These are phyloP conservation scores for Molorchus minor DNA, from an alignment of 2,888 invertebrate genomes.

Conservation along the genomic window DNA sequence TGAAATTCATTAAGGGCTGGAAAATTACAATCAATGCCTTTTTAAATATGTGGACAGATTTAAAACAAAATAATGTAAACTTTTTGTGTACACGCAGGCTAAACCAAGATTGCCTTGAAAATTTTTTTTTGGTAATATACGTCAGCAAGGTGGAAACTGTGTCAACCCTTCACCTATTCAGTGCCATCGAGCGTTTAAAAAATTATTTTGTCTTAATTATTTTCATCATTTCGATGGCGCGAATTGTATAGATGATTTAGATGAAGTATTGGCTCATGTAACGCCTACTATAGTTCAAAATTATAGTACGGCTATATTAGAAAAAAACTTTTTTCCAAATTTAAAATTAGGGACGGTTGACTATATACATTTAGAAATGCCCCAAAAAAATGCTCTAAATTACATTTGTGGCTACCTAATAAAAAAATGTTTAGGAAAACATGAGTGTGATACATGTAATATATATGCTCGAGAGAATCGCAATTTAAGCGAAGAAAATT, in stretches of 20 bases:
- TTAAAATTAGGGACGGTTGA: neutral
- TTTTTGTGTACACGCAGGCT: neutral
- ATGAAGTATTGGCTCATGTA: neutral
- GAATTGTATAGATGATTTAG: neutral
- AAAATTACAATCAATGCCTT: neutral
- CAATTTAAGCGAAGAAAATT: neutral
- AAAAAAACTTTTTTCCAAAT: neutral
- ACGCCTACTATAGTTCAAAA: no score
- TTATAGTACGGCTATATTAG: no score
- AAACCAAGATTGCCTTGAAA: neutral
- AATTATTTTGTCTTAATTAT: slow-evolving; percentile 23
- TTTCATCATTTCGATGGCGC: neutral
- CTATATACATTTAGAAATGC: neutral
- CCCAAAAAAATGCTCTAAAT: neutral
- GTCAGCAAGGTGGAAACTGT: slow-evolving; percentile 46
- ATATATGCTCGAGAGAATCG: neutral
- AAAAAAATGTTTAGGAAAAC: neutral
- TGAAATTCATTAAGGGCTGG: neutral
- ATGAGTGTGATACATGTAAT: neutral
- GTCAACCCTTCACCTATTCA: slow-evolving; percentile 40
- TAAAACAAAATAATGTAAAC: neutral
- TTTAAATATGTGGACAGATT: neutral
- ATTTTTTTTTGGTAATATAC: neutral
- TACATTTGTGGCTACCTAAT: neutral
- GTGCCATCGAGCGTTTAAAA: neutral